Conservation (phyloP, 2,113 vertebrate genomes). For the Lagopus muta region DNA sequence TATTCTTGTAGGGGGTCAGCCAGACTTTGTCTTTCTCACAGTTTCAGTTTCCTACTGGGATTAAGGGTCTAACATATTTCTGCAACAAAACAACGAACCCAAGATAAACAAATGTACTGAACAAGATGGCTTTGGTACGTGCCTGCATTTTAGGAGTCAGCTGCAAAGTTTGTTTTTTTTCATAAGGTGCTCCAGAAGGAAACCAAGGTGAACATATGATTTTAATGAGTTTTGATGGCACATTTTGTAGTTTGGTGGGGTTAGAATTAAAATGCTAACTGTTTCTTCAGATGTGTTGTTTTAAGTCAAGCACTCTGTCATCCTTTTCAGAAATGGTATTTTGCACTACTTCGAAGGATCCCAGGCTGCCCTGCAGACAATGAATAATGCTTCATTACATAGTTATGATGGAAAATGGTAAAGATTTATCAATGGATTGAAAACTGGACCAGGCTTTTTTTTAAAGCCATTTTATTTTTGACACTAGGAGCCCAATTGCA, state of each 20-base stretch:
- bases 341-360: neutral
- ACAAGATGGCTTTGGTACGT: neutral
- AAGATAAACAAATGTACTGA: slow-evolving; percentile 77
- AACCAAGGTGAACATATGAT: neutral
- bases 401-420: neutral
- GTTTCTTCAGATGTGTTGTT: neutral
- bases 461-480: neutral
- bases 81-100: slow-evolving; percentile 72
- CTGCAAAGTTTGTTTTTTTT: slow-evolving; percentile 3
- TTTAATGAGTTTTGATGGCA: neutral
- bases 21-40: slow-evolving; percentile 83
- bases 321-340: slow-evolving; percentile 5
- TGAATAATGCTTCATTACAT: neutral
- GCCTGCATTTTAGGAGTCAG: slow-evolving; percentile 46
- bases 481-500: accelerated
- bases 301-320: neutral
- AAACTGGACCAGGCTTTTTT: neutral
- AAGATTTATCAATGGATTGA: neutral
- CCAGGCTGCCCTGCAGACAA: neutral
- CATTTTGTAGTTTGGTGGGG: neutral
- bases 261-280: neutral
- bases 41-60: slow-evolving; percentile 78
- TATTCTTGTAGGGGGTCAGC: slow-evolving; percentile 77
- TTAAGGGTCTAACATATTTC: slow-evolving; percentile 75
- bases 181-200: slow-evolving; percentile 4